Percentiles rank a stretch among this genome's conserved stretches.
Evolutionary conservation across 2,113 vertebrate species (phyloP).

Genomic region (Aphyosemion australe): DNA sequence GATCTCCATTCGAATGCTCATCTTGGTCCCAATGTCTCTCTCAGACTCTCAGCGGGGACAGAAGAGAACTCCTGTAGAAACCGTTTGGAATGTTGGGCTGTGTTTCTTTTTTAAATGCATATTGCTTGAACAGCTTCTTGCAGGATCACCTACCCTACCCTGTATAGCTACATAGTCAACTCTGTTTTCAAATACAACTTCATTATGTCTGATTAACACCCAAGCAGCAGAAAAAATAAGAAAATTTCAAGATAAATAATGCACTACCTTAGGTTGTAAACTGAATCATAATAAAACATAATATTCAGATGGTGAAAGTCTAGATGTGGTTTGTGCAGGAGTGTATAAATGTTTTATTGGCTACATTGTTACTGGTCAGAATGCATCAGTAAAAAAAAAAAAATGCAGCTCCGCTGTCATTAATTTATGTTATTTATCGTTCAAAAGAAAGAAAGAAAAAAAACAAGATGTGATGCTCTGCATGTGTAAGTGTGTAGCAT

Average conservation of each 20-base stretch:
- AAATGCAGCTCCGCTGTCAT: constrained; percentile 26
- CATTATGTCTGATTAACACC: not conserved
- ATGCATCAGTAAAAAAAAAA: constrained; percentile 38
- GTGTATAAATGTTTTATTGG: constrained; percentile 43
- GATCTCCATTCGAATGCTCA: too few relatives aligned
- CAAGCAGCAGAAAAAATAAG: not conserved
- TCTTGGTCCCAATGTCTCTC: too few relatives aligned
- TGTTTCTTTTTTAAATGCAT: too few relatives aligned
- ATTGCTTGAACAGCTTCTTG: too few relatives aligned
- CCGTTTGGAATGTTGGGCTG: too few relatives aligned
- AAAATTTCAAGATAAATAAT: constrained; percentile 4
- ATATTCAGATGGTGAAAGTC: constrained; percentile 1
- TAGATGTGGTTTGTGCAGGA: not conserved
- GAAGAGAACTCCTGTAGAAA: too few relatives aligned
- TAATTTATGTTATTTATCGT: constrained; percentile 28
- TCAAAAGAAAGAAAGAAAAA: not conserved
- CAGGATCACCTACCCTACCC: too few relatives aligned
- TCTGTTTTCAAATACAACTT: not conserved
- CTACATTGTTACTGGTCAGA: constrained; percentile 32
- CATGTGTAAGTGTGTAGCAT: not conserved
- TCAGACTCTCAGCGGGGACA: too few relatives aligned
- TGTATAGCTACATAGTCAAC: too few relatives aligned
- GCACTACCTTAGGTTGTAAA: not conserved
- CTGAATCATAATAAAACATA: constrained; percentile 1
- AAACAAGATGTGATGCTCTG: not conserved